phyloP scores from a whole-genome alignment of 1,140 invertebrate genomes.

The Hyles euphorbiae region DNA sequence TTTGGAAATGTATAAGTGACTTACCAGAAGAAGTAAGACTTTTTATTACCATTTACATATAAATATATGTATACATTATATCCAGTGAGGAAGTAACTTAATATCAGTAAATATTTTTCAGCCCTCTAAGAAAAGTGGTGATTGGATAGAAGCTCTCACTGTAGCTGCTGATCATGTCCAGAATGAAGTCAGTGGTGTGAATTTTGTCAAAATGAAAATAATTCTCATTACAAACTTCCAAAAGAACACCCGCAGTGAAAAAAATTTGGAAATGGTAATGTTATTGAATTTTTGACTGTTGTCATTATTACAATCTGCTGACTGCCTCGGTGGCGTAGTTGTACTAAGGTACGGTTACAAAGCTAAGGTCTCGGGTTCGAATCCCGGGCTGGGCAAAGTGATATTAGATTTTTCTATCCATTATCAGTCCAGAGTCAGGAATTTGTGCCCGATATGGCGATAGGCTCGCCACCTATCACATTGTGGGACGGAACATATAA shows the following conservation, averaged over 20 bases:
- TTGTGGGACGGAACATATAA: too few species aligned
- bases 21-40: conserved; percentile 49
- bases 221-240: conserved; percentile 68
- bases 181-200: conserved; percentile 36
- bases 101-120: conserved; percentile 24
- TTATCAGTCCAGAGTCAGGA: too few species aligned
- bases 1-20: conserved; percentile 59
- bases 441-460: too few species aligned
- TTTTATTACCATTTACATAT: conserved; percentile 12
- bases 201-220: conserved; percentile 56
- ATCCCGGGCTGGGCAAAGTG: too few species aligned
- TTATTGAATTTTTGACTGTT: neutral
- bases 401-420: too few species aligned
- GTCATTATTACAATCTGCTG: too few species aligned
- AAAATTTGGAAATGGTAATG: conserved; percentile 40
- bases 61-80: neutral
- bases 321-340: too few species aligned
- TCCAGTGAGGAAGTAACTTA: too few species aligned
- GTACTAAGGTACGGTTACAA: too few species aligned
- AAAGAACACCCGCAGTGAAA: conserved; percentile 33
- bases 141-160: conserved; percentile 65
- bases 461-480: too few species aligned
- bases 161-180: conserved; percentile 60
- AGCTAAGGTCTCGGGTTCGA: too few species aligned
- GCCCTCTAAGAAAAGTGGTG: conserved; percentile 48